Evolutionary conservation across 2,888 invertebrate genomes (phyloP), one percentile per base, ranked within the genome.

Genomic region (Diarsia mendica): DNA sequence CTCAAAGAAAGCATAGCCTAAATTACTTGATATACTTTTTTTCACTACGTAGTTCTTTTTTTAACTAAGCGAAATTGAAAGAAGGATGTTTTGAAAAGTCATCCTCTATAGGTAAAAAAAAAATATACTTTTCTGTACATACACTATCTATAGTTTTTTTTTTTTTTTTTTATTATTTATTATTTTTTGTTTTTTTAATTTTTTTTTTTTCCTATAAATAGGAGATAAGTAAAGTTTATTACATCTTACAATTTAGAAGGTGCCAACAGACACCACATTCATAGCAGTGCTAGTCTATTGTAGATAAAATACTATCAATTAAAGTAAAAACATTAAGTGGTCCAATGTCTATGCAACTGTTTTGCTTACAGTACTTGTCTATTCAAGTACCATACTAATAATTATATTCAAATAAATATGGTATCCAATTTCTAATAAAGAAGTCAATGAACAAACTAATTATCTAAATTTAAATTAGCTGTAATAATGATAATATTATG

Each of bases 401-500:
- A 49, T 53, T 15, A 13, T 28, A 18, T 28, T 9, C 1, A 10
- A 33, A 33, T 28, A 33, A 55, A 15, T 1, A 58, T 28, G 28
- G 58, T 18, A n/a, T 44, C n/a, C 11, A 3, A 44, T 8, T 44
- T 63, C 13, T 63, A 0, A n/a, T 39, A 2, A 39, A n/a, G 4
- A 44, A 13, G 13, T 63, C 13, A 2, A 63, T n/a, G 6, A 13
- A 61, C 1, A 51, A 61, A 76, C n/a, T 51, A 46, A 15, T 76
- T 6, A 15, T 61, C 20, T 9, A 20, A 2, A 44, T 51, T 49
- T 15, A 46, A 8, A 46, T 53, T 46, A 0, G 15, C 8, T 33
- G 13, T 39, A 66, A 9, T 63, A 23, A 48, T 18, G 39, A 66
- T 75, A 63, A 65, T 65, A 39, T 39, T 39, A 77, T 64, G 20